Evolutionary conservation across 2,888 invertebrate species (phyloP).

Genomic region (Melitaea athalia): DNA sequence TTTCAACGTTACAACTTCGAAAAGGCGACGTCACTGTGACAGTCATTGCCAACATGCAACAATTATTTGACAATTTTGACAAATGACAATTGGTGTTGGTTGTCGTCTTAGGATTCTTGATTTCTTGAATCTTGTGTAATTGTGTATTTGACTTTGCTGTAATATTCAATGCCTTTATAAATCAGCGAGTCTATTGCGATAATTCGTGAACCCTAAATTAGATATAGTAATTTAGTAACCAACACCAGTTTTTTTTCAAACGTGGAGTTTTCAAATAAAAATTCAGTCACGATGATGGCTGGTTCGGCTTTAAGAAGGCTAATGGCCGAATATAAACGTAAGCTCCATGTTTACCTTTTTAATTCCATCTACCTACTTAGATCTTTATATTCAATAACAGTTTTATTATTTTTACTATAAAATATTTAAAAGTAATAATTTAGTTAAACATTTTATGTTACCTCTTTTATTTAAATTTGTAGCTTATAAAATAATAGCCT

Average conservation of each 20-base stretch:
- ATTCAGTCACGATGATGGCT: slow-evolving; percentile 83
- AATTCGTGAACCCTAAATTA: not conserved
- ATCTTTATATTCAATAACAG: not conserved
- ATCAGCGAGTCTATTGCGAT: not conserved
- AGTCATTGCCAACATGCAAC: too few relatives aligned
- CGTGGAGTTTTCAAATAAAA: slow-evolving; percentile 4
- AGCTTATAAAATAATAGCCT: too few relatives aligned
- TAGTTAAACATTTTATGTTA: too few relatives aligned
- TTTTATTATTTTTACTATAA: too few relatives aligned
- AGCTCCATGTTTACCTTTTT: slow-evolving; percentile 58
- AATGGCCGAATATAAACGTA: slow-evolving; percentile 94
- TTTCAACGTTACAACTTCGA: too few relatives aligned
- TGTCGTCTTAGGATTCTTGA: too few relatives aligned
- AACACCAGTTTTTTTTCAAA: not conserved
- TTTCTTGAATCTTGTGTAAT: too few relatives aligned
- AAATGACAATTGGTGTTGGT: too few relatives aligned
- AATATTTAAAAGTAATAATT: too few relatives aligned
- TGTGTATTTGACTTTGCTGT: not conserved
- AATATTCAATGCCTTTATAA: slow-evolving; percentile 3
- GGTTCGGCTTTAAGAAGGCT: slow-evolving; percentile 91
- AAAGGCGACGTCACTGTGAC: too few relatives aligned
- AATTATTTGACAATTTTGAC: too few relatives aligned
- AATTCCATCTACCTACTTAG: not conserved
- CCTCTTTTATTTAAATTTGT: too few relatives aligned
- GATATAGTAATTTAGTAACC: not conserved